Conservation (phyloP, 2,888 invertebrate genomes). For the Cephalotes varians region DNA sequence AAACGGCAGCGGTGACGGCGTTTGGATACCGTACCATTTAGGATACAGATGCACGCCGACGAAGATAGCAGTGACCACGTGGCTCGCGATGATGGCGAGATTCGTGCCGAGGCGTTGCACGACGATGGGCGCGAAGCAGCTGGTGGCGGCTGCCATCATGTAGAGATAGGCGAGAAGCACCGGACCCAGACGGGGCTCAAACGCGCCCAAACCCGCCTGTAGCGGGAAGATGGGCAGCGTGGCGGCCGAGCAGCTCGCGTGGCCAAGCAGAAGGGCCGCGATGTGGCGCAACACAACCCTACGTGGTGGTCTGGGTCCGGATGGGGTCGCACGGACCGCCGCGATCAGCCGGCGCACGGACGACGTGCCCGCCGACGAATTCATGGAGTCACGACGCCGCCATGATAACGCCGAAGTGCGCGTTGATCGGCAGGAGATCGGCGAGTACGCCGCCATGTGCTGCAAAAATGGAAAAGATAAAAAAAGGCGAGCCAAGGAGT, state of each 20-base stretch:
- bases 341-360: slow-evolving; percentile 92
- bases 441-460: slow-evolving; percentile 88
- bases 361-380: slow-evolving; percentile 87
- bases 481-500: not conserved
- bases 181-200: slow-evolving; percentile 86
- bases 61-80: slow-evolving; percentile 81
- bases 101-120: slow-evolving; percentile 87
- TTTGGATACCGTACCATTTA: slow-evolving; percentile 69
- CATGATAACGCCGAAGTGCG: slow-evolving; percentile 85
- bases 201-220: slow-evolving; percentile 86
- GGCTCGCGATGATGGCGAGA: slow-evolving; percentile 83
- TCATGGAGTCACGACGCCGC: slow-evolving; percentile 86
- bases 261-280: slow-evolving; percentile 86
- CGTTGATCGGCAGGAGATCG: slow-evolving; percentile 87
- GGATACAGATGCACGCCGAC: slow-evolving; percentile 82
- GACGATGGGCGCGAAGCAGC: slow-evolving; percentile 86
- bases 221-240: slow-evolving; percentile 88
- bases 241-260: slow-evolving; percentile 89
- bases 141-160: slow-evolving; percentile 78
- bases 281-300: slow-evolving; percentile 83
- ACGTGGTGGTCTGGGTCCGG: slow-evolving; percentile 82
- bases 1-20: not conserved
- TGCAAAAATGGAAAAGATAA: slow-evolving; percentile 64
- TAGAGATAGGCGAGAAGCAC: slow-evolving; percentile 82
- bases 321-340: slow-evolving; percentile 82